A percentile compares a stretch with the other conserved stretches of the same genome.
Evolutionary conservation across 2,888 invertebrate genomes (phyloP).

Genomic region (Meta bourneti): DNA sequence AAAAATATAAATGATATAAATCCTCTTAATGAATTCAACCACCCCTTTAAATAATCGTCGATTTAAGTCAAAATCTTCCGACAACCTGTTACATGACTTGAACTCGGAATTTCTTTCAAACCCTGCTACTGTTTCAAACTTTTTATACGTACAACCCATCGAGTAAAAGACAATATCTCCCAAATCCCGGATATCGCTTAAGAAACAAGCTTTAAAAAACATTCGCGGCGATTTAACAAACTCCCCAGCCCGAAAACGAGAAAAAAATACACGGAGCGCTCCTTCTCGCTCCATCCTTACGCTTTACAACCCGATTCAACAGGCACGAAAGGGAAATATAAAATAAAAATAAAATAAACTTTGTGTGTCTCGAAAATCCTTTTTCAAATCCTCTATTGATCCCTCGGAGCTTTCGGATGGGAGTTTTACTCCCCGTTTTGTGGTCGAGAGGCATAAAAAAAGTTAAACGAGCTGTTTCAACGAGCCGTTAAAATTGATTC

Average conservation of each 20-base stretch:
- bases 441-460: conserved; percentile 68
- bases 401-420: conserved; percentile 57
- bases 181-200: background rate
- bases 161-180: background rate
- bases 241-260: conserved; percentile 10
- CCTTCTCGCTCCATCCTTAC: background rate
- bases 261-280: background rate
- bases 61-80: background rate
- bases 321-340: conserved; percentile 60
- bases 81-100: background rate
- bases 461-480: conserved; percentile 76
- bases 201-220: conserved; percentile 7
- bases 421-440: conserved; percentile 66
- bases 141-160: background rate
- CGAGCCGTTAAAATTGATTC: conserved; percentile 75
- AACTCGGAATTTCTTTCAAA: background rate
- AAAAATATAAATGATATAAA: too few relatives aligned
- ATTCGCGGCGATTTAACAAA: conserved; percentile 8
- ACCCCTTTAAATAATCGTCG: background rate
- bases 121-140: background rate
- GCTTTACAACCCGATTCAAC: conserved; percentile 51
- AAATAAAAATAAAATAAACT: conserved; percentile 48
- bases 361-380: conserved; percentile 63
- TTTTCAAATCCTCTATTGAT: conserved; percentile 75
- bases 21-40: background rate